A percentile compares a stretch with the other conserved stretches of the same genome.
These are phyloP conservation scores for Lamproptera curius DNA, from an alignment of 2,888 invertebrate species.

Conservation along the genomic window DNA sequence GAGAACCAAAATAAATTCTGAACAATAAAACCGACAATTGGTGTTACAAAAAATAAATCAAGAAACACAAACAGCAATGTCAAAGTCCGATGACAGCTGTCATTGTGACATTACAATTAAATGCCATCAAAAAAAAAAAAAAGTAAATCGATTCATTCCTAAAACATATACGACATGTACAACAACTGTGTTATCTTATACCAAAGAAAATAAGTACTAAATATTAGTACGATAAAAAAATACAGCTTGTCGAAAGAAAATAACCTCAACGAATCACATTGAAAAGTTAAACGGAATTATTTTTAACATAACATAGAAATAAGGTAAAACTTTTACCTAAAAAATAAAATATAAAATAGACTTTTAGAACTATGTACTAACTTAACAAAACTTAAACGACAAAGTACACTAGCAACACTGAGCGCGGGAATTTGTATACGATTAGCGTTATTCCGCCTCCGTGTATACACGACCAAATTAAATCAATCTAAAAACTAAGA, in stretches of 20 bases:
- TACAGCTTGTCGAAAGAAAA: constrained; percentile 2
- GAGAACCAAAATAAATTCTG: too few species aligned
- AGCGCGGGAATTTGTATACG: neutral
- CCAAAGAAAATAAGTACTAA: constrained; percentile 7
- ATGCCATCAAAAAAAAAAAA: neutral
- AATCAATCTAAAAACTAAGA: neutral
- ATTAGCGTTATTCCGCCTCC: neutral
- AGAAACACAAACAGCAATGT: too few species aligned
- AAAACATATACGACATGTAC: constrained; percentile 12
- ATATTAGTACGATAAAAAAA: constrained; percentile 10
- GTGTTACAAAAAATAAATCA: too few species aligned
- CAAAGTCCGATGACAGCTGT: neutral
- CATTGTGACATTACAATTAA: neutral
- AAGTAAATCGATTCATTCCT: constrained; percentile 6
- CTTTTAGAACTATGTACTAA: too few species aligned
- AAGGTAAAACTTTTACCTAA: neutral
- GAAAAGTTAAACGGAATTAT: too few species aligned
- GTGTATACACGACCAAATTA: neutral
- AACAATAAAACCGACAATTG: too few species aligned
- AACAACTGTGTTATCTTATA: constrained; percentile 6
- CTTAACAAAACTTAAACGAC: neutral
- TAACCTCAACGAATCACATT: too few species aligned
- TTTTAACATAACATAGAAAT: constrained; percentile 1
- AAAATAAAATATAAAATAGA: neutral
- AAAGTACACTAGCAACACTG: neutral